Conservation (phyloP, 2,113 vertebrate species). For the Fregetta grallaria region DNA sequence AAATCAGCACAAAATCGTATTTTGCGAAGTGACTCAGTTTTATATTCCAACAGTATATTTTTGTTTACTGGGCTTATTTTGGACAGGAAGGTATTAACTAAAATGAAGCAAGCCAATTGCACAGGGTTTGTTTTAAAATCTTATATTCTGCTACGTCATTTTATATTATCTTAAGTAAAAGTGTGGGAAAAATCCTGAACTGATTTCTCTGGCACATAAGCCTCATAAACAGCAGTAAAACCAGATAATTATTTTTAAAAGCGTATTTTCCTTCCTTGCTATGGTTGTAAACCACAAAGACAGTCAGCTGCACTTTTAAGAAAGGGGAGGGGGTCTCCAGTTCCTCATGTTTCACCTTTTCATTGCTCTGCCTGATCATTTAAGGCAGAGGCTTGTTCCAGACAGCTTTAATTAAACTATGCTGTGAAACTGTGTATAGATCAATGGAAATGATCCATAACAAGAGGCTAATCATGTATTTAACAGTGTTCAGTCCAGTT, state of each 20-base stretch:
- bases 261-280: constrained; percentile 37
- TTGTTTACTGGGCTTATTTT: constrained; percentile 3
- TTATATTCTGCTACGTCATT: background rate
- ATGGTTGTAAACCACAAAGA: constrained; percentile 31
- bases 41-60: background rate
- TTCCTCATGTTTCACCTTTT: constrained; percentile 66
- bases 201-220: background rate
- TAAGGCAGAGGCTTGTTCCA: constrained; percentile 72
- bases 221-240: background rate
- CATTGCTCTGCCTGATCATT: constrained; percentile 67
- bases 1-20: background rate
- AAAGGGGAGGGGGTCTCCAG: background rate
- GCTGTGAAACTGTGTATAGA: constrained; percentile 76
- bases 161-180: background rate
- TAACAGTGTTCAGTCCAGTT: constrained; percentile 73
- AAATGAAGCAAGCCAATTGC: background rate
- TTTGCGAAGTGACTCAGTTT: background rate
- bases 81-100: background rate
- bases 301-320: constrained; percentile 10
- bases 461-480: constrained; percentile 81
- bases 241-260: background rate
- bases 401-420: constrained; percentile 83
- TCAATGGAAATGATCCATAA: constrained; percentile 82
- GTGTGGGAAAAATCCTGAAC: background rate
- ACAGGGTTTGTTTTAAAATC: background rate